phyloP scores from a whole-genome alignment of 2,888 invertebrate species.

The Patella pellucida region DNA sequence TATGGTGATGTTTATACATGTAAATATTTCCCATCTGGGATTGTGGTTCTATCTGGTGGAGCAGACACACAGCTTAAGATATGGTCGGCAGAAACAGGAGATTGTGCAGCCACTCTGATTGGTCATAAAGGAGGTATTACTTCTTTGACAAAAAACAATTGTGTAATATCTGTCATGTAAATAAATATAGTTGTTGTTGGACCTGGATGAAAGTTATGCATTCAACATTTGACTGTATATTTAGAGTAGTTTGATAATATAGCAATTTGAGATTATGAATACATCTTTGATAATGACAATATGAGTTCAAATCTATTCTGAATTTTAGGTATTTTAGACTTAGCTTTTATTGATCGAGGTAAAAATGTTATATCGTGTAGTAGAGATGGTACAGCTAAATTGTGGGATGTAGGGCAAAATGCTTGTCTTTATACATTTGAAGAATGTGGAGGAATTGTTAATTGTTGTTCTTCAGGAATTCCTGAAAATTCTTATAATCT shows the following conservation, averaged over 20 bases:
- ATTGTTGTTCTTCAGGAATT: constrained; percentile 75
- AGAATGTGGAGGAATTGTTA: constrained; percentile 75
- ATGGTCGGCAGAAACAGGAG: constrained; percentile 80
- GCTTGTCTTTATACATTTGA: constrained; percentile 75
- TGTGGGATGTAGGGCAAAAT: constrained; percentile 81
- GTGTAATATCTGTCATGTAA: no score
- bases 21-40: constrained; percentile 81
- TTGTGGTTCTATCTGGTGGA: constrained; percentile 79
- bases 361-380: constrained; percentile 80
- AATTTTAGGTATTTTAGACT: constrained; percentile 75
- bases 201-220: no score
- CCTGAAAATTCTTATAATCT: constrained; percentile 67
- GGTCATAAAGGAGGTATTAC: constrained; percentile 76
- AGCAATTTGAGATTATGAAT: no score
- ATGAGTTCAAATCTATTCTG: background rate
- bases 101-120: constrained; percentile 78
- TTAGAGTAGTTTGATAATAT: no score
- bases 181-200: no score
- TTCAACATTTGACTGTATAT: no score
- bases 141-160: no score
- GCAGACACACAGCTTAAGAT: constrained; percentile 80
- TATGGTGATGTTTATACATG: constrained; percentile 79
- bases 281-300: no score
- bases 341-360: constrained; percentile 79
- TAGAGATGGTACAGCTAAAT: constrained; percentile 79